phyloP scores from a whole-genome alignment of 2,888 invertebrate species.

The Cremastobaeus sp. region DNA sequence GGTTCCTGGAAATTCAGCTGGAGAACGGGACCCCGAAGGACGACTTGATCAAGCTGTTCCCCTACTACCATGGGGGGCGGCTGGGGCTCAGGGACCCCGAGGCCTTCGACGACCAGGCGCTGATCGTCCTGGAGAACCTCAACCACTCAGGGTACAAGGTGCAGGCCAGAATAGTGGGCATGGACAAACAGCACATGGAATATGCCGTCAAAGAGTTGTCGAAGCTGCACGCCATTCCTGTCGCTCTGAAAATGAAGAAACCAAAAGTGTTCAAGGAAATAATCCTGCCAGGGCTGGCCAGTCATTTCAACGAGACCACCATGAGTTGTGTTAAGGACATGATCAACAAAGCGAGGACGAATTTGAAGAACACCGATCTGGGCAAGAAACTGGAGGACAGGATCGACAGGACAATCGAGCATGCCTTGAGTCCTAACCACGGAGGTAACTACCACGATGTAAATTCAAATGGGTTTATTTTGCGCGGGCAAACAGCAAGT shows the following conservation, averaged over 20 bases:
- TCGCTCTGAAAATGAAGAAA: constrained; percentile 70
- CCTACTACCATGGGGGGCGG: constrained; percentile 72
- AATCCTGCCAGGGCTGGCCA: constrained; percentile 63
- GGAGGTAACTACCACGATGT: no score
- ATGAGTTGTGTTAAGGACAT: constrained; percentile 67
- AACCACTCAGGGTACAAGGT: constrained; percentile 69
- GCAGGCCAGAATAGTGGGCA: constrained; percentile 70
- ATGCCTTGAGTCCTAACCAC: constrained; percentile 20
- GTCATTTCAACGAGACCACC: constrained; percentile 64
- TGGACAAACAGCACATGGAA: constrained; percentile 69
- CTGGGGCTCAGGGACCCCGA: constrained; percentile 66
- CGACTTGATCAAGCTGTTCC: constrained; percentile 67
- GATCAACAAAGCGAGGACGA: constrained; percentile 66
- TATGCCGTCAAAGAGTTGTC: constrained; percentile 71
- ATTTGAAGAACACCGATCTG: constrained; percentile 66
- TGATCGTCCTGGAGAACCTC: constrained; percentile 74
- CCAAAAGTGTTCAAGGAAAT: constrained; percentile 69
- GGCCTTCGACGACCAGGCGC: constrained; percentile 71
- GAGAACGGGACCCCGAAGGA: constrained; percentile 65
- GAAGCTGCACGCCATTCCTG: constrained; percentile 71
- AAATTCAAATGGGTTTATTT: no score
- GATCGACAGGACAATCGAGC: constrained; percentile 68
- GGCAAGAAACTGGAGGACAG: constrained; percentile 64
- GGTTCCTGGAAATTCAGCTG: constrained; percentile 66
- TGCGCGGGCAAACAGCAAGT: no score